Conservation (phyloP, 1,140 invertebrate genomes). For the Danaus melanippus region DNA sequence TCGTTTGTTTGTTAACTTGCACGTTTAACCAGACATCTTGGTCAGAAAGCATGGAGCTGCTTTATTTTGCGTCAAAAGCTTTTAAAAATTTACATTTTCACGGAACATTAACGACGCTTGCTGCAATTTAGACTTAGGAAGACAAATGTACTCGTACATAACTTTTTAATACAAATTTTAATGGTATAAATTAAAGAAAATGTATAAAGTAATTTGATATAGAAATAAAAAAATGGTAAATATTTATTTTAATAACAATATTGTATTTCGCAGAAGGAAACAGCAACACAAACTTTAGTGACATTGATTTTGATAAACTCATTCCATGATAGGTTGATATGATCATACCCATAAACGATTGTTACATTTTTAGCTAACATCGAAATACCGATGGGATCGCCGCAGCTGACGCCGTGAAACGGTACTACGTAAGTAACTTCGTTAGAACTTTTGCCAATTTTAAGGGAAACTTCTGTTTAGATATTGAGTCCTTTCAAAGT, state of each 20-base stretch:
- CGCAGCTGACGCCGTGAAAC: constrained; percentile 52
- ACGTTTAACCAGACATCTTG: constrained; percentile 26
- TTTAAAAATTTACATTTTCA: too few species aligned
- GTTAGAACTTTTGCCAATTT: constrained; percentile 58
- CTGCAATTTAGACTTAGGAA: too few species aligned
- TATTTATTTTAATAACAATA: too few species aligned
- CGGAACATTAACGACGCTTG: too few species aligned
- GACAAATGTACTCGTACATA: too few species aligned
- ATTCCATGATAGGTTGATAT: constrained; percentile 13
- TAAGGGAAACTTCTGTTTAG: constrained; percentile 43
- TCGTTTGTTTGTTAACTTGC: constrained; percentile 51
- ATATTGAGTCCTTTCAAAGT: constrained; percentile 21
- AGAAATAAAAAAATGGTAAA: too few species aligned
- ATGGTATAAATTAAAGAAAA: too few species aligned
- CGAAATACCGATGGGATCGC: constrained; percentile 51
- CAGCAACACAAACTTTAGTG: constrained; percentile 1
- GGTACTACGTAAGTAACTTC: constrained; percentile 56
- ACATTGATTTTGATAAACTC: constrained; percentile 7
- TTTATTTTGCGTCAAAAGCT: too few species aligned
- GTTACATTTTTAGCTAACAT: constrained; percentile 25
- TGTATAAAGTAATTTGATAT: too few species aligned
- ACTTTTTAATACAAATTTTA: too few species aligned
- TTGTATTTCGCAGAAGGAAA: too few species aligned
- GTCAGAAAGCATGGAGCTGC: constrained; percentile 9
- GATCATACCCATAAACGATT: constrained; percentile 9